Conservation (phyloP, 2,113 vertebrate species). For the Noctilio leporinus region DNA sequence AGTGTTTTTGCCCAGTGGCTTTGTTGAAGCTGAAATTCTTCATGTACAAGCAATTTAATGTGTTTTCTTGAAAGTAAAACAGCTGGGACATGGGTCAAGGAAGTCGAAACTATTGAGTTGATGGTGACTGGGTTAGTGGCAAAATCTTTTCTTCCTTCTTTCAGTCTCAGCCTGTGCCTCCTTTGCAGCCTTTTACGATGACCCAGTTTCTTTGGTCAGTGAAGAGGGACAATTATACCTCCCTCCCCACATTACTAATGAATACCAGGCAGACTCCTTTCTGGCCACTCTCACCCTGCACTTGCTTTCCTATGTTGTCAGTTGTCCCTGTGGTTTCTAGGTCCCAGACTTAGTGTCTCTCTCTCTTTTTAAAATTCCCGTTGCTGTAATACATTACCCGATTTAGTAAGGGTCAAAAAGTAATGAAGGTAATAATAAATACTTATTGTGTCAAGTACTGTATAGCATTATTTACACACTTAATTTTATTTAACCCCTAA, state of each 20-base stretch:
- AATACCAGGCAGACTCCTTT: not conserved
- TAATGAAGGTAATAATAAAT: not conserved
- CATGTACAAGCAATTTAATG: not conserved
- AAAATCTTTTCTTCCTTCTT: not conserved
- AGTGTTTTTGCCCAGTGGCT: not conserved
- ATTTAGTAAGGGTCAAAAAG: not conserved
- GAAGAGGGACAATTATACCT: not conserved
- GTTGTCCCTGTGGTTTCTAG: constrained; percentile 39
- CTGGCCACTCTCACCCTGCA: constrained; percentile 31
- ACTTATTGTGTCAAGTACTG: not conserved
- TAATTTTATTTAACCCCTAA: not conserved
- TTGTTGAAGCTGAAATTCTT: constrained; percentile 1
- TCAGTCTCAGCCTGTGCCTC: not conserved
- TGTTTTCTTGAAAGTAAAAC: constrained; percentile 46
- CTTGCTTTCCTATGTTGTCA: constrained; percentile 33
- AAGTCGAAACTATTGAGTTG: not conserved
- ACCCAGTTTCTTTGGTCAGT: not conserved
- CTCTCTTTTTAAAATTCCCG: not conserved
- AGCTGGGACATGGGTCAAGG: not conserved
- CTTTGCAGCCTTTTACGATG: not conserved
- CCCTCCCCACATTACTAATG: not conserved
- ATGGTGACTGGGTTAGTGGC: not conserved
- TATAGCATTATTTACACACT: constrained; percentile 12
- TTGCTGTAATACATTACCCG: not conserved
- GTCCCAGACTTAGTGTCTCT: constrained; percentile 45